Evolutionary conservation across 2,113 vertebrate species (phyloP).

Genomic region (Hippocampus mohnikei): DNA sequence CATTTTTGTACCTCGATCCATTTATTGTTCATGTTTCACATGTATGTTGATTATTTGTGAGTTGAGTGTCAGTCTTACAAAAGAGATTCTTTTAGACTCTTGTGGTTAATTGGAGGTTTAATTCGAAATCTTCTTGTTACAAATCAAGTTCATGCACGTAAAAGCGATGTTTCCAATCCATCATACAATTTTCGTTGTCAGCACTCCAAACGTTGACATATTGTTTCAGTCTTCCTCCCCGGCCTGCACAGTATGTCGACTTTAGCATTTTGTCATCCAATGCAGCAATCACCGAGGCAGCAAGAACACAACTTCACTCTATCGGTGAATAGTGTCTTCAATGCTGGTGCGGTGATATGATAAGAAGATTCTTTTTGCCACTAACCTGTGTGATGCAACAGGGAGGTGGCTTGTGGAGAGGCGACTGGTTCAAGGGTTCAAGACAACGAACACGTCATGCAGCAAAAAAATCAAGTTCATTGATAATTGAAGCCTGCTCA

Average conservation of each 20-base stretch:
- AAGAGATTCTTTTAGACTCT: too few relatives aligned
- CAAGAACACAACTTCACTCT: background rate
- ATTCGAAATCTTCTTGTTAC: too few relatives aligned
- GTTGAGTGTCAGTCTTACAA: too few relatives aligned
- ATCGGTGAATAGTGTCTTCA: background rate
- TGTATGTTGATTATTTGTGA: too few relatives aligned
- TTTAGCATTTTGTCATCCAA: background rate
- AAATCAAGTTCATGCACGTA: background rate
- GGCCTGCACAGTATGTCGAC: background rate
- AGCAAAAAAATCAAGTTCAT: background rate
- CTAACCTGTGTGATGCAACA: conserved; percentile 3
- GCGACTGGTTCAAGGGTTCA: conserved; percentile 21
- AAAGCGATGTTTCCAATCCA: background rate
- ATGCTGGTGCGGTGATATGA: conserved; percentile 8
- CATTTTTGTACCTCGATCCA: too few relatives aligned
- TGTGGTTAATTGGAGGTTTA: too few relatives aligned
- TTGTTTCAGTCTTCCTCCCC: background rate
- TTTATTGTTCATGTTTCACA: too few relatives aligned
- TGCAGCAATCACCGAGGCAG: background rate
- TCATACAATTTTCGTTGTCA: background rate
- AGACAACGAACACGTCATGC: background rate
- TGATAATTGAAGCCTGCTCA: background rate
- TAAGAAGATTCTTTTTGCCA: conserved; percentile 34
- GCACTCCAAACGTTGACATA: background rate
- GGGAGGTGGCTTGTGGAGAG: background rate